These are phyloP conservation scores for Emydocephalus ijimae DNA, from an alignment of 2,113 vertebrate species.

Conservation along the genomic window DNA sequence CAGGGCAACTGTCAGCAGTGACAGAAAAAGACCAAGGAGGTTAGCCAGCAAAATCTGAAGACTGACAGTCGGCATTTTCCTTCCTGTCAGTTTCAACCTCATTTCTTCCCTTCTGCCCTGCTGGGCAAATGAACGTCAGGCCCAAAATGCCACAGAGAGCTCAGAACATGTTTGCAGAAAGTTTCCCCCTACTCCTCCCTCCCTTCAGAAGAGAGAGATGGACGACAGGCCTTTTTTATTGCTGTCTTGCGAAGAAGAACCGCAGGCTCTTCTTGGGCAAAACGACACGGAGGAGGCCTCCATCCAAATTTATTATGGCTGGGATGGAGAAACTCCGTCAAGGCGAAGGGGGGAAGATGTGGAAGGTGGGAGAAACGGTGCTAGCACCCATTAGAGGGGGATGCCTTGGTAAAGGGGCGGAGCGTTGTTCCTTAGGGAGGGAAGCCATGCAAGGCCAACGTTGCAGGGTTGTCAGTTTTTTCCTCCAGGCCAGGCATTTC, in stretches of 20 bases:
- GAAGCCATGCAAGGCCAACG: not conserved
- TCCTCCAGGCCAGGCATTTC: not conserved
- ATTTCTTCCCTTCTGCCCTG: not conserved
- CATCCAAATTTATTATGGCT: not conserved
- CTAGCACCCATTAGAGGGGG: too few species aligned
- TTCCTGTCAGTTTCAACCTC: not conserved
- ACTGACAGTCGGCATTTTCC: not conserved
- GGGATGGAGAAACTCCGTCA: not conserved
- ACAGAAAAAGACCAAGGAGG: not conserved
- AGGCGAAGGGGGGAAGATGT: not conserved
- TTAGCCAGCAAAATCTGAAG: not conserved
- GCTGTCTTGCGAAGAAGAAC: not conserved
- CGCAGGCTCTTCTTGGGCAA: not conserved
- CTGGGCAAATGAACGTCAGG: not conserved
- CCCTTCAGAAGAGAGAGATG: not conserved
- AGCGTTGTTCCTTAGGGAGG: too few species aligned
- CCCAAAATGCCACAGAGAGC: not conserved
- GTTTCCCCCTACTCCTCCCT: not conserved
- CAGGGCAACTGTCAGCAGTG: not conserved
- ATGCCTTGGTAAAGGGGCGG: not conserved
- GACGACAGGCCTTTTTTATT: not conserved
- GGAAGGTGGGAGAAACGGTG: not conserved
- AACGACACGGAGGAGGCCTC: not conserved
- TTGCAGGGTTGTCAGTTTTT: not conserved
- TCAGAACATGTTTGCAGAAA: not conserved